Evolutionary conservation across 2,113 vertebrate species (phyloP).

Genomic region (Macrotis lagotis): DNA sequence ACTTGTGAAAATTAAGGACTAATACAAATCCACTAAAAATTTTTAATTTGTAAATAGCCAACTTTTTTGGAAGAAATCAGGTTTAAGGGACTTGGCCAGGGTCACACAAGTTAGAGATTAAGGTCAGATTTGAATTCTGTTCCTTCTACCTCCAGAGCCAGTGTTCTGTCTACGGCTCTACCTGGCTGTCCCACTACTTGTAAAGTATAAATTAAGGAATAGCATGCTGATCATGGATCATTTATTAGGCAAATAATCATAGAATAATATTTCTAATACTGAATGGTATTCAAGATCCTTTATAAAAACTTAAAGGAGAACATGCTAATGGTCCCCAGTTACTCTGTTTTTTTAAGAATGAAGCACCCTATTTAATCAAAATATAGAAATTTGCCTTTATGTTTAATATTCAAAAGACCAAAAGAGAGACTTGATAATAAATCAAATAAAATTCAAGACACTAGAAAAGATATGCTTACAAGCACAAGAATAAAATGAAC

Average conservation of each 20-base stretch:
- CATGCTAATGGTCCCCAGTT: not conserved
- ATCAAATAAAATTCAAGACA: not conserved
- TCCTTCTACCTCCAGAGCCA: not conserved
- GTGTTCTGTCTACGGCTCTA: not conserved
- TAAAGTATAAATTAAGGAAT: not conserved
- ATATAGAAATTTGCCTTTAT: not conserved
- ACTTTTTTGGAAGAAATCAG: not conserved
- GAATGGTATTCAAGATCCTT: not conserved
- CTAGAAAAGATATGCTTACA: not conserved
- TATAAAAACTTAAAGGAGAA: constrained; percentile 32
- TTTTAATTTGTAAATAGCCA: not conserved
- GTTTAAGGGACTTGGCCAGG: not conserved
- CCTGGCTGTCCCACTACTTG: not conserved
- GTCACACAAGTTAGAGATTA: not conserved
- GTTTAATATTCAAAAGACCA: not conserved
- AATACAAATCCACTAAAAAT: not conserved
- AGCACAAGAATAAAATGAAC: not conserved
- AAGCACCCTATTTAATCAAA: not conserved
- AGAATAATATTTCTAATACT: too few species aligned
- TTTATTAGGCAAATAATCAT: not conserved
- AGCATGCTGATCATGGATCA: not conserved
- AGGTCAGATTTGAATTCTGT: not conserved
- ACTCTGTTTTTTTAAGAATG: constrained; percentile 11
- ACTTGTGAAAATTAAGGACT: not conserved
- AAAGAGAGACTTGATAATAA: not conserved